Percentiles rank a stretch among this genome's conserved stretches.
phyloP scores from a whole-genome alignment of 92 coral and sea anemone genomes.

The Porites evermanni region DNA sequence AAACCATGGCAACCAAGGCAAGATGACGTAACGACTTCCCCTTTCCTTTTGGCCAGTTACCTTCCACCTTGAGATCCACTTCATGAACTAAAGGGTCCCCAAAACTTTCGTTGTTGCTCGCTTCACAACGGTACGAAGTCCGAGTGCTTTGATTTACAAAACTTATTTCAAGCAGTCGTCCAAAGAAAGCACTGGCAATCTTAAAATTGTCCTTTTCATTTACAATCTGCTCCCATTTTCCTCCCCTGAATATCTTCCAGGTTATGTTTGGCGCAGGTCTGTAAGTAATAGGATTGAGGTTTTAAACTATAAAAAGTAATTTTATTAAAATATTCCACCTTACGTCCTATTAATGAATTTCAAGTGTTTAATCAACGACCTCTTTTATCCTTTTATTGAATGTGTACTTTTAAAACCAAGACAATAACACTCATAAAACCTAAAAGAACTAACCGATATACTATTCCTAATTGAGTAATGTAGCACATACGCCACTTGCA shows the following conservation, averaged over 20 bases:
- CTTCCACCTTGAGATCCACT: not conserved
- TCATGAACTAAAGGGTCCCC: not conserved
- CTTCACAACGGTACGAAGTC: slow-evolving; percentile 32
- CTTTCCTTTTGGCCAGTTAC: not conserved
- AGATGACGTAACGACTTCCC: too few species aligned
- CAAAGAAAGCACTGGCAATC: not conserved
- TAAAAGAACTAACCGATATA: too few species aligned
- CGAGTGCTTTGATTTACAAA: not conserved
- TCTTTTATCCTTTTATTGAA: too few species aligned
- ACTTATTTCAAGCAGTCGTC: not conserved
- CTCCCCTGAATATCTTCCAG: slow-evolving; percentile 12
- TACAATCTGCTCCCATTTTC: not conserved
- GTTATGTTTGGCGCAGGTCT: slow-evolving; percentile 37
- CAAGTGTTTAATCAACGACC: too few species aligned
- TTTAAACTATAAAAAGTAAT: too few species aligned
- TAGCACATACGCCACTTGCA: too few species aligned
- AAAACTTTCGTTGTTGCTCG: not conserved
- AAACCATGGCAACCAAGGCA: too few species aligned
- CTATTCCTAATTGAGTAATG: too few species aligned
- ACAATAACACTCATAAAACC: too few species aligned
- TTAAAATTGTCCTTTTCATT: not conserved
- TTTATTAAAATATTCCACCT: too few species aligned
- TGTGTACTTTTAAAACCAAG: too few species aligned
- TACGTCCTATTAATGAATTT: too few species aligned
- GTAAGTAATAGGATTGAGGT: not conserved